Conservation (phyloP, 2,888 invertebrate species). For the Baccha elongata region DNA sequence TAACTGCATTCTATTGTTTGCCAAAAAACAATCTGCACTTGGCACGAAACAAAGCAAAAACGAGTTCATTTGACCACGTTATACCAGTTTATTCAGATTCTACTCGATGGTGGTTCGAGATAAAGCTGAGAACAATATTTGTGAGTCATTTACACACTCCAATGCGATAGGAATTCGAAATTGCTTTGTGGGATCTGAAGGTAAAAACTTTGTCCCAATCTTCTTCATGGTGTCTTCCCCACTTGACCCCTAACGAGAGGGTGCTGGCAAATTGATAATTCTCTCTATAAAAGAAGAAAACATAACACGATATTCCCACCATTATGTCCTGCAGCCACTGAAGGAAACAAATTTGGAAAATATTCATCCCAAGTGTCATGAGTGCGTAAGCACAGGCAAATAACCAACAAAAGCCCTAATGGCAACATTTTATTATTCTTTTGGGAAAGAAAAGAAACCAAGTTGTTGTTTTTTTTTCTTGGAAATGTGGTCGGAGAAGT, state of each 20-base stretch:
- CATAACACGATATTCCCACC: not conserved
- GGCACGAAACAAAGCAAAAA: conserved; percentile 21
- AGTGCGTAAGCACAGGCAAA: conserved; percentile 45
- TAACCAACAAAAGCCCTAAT: conserved; percentile 44
- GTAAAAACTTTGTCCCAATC: too few species aligned
- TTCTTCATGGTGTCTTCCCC: too few species aligned
- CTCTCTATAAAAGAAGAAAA: not conserved
- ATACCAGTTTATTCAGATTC: not conserved
- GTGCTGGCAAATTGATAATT: conserved; percentile 4
- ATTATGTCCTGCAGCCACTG: not conserved
- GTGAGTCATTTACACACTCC: not conserved
- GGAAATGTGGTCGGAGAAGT: not conserved
- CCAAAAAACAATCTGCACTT: conserved; percentile 27
- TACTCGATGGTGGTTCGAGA: not conserved
- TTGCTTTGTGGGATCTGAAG: not conserved
- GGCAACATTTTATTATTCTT: conserved; percentile 23
- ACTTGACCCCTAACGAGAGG: not conserved
- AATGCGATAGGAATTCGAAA: not conserved
- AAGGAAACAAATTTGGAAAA: not conserved
- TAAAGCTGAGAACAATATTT: not conserved
- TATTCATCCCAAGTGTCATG: conserved; percentile 27
- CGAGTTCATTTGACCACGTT: conserved; percentile 7
- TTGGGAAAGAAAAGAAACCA: not conserved
- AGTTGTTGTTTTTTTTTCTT: not conserved
- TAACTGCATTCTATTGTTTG: conserved; percentile 12